Evolutionary conservation across 2,888 invertebrate genomes (phyloP).

Genomic region (Dasysyrphus tricinctus): DNA sequence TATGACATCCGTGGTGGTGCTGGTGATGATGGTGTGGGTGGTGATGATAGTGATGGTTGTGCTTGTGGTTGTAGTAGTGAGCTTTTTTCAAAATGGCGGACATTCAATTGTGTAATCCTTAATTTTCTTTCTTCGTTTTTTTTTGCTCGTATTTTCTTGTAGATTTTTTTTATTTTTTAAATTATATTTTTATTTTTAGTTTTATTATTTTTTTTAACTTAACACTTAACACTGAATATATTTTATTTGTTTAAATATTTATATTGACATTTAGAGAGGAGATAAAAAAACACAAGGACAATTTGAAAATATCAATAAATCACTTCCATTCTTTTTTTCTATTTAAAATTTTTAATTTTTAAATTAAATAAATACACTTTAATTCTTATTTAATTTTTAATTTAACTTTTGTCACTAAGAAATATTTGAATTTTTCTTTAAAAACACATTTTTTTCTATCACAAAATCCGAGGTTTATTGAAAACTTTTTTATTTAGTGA

Average conservation of each 20-base stretch:
- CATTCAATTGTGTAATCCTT: slow-evolving; percentile 79
- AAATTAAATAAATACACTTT: neutral
- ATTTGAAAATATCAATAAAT: slow-evolving; percentile 13
- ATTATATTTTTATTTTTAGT: slow-evolving; percentile 37
- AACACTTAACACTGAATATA: slow-evolving; percentile 38
- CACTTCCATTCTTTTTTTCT: neutral
- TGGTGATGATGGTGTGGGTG: slow-evolving; percentile 34
- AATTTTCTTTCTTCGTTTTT: slow-evolving; percentile 32
- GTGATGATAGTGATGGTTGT: slow-evolving; percentile 42
- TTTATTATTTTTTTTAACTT: slow-evolving; percentile 3
- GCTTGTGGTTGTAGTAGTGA: slow-evolving; percentile 72
- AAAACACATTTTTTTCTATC: slow-evolving; percentile 10
- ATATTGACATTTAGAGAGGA: slow-evolving; percentile 13
- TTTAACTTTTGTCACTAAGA: slow-evolving; percentile 15
- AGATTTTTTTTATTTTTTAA: slow-evolving; percentile 32
- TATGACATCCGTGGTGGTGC: slow-evolving; percentile 72
- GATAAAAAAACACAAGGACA: slow-evolving; percentile 11
- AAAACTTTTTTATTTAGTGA: slow-evolving; percentile 2
- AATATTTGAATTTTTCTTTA: neutral
- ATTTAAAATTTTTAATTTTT: neutral
- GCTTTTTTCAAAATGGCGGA: slow-evolving; percentile 80
- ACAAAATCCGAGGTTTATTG: slow-evolving; percentile 31
- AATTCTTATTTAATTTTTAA: slow-evolving; percentile 5
- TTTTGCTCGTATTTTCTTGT: slow-evolving; percentile 25
- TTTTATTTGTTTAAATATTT: slow-evolving; percentile 7